These are phyloP conservation scores for Machimus atricapillus DNA, from an alignment of 2,888 invertebrate species.

Conservation along the genomic window DNA sequence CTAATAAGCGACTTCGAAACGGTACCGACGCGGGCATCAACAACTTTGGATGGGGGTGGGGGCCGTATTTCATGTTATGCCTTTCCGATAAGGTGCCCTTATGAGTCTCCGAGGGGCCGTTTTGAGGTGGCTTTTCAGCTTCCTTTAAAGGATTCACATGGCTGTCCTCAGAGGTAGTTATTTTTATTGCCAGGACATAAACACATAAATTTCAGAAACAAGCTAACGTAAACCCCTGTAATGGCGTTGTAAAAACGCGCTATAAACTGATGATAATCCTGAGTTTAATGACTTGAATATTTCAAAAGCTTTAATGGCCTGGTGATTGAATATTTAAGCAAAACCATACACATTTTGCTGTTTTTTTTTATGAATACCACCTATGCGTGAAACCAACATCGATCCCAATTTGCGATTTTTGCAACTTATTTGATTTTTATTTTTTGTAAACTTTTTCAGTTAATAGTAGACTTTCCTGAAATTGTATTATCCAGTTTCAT, in stretches of 20 bases:
- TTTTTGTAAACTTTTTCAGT: neutral
- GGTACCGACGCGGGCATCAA: neutral
- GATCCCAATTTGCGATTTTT: neutral
- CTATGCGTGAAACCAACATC: neutral
- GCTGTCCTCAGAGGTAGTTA: conserved; percentile 17
- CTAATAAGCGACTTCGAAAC: conserved; percentile 17
- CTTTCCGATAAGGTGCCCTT: conserved; percentile 33
- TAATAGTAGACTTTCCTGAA: neutral
- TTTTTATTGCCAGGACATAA: conserved; percentile 26
- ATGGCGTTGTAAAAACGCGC: conserved; percentile 10
- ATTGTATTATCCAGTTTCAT: neutral
- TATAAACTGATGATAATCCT: conserved; percentile 19
- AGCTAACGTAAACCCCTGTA: neutral
- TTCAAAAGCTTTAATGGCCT: neutral
- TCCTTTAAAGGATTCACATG: conserved; percentile 25
- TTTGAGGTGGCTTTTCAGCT: conserved; percentile 21
- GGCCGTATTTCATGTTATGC: conserved; percentile 19
- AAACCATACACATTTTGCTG: neutral
- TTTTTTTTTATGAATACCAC: neutral
- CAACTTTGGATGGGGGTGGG: neutral
- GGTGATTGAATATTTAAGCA: conserved; percentile 7
- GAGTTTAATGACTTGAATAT: conserved; percentile 22
- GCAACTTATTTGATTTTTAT: neutral
- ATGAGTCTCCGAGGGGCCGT: conserved; percentile 25
- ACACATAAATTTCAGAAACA: conserved; percentile 17